These are phyloP conservation scores for Mustelus asterias DNA, from an alignment of 2,113 vertebrate genomes.

Conservation along the genomic window DNA sequence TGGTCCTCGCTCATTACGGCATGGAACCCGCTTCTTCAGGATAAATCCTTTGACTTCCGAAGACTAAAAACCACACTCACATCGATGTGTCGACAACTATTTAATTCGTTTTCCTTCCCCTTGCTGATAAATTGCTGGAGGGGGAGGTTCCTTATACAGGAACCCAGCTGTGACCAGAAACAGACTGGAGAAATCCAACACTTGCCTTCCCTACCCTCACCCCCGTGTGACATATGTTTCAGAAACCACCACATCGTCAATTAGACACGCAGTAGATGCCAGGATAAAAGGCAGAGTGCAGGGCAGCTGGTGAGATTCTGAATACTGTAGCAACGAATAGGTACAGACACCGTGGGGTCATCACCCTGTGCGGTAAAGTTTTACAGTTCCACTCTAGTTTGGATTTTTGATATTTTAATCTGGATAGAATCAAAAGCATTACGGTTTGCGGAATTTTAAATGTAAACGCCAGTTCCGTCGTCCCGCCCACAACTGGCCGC, in stretches of 20 bases:
- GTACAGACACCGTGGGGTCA: neutral
- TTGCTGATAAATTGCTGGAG: neutral
- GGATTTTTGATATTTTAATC: neutral
- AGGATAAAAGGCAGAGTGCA: no score
- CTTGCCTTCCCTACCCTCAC: neutral
- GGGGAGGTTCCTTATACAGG: neutral
- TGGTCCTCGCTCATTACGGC: neutral
- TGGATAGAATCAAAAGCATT: neutral
- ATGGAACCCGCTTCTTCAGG: neutral
- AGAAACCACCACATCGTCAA: neutral
- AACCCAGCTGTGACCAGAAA: neutral
- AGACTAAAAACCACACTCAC: neutral
- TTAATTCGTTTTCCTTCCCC: neutral
- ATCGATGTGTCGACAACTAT: neutral
- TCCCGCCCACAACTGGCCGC: neutral
- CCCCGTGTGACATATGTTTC: neutral
- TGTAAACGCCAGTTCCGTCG: neutral
- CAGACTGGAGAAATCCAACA: neutral
- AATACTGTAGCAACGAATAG: neutral
- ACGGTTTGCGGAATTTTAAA: neutral
- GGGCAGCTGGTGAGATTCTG: neutral
- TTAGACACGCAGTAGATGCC: neutral
- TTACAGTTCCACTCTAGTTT: neutral
- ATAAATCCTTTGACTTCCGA: neutral
- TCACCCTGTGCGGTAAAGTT: neutral